Conservation (phyloP, 2,113 vertebrate species). For the Ammodytes marinus region DNA sequence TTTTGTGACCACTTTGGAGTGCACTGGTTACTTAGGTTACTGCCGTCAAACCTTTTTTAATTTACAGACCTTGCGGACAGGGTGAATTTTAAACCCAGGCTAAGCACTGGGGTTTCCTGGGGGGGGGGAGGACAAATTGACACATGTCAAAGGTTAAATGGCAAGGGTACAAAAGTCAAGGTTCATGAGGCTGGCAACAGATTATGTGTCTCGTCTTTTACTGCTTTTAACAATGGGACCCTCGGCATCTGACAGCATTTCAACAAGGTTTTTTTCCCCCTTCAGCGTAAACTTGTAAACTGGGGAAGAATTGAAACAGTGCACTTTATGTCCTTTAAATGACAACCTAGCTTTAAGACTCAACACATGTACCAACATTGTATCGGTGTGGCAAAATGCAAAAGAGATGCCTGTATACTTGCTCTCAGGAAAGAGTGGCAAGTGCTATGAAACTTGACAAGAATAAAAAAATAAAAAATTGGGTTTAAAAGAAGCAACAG, state of each 20-base stretch:
- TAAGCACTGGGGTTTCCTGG: constrained; percentile 87
- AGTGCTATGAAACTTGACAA: constrained; percentile 90
- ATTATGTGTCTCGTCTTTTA: constrained; percentile 78
- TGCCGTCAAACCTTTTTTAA: constrained; percentile 39
- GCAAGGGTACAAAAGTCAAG: constrained; percentile 67
- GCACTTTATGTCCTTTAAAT: constrained; percentile 96
- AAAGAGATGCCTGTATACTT: constrained; percentile 85
- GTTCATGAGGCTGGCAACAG: constrained; percentile 86
- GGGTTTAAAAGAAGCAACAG: constrained; percentile 85
- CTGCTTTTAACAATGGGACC: constrained; percentile 88
- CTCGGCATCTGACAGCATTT: constrained; percentile 87
- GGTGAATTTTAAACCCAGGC: constrained; percentile 78
- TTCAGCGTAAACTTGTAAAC: constrained; percentile 97
- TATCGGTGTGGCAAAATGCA: constrained; percentile 62
- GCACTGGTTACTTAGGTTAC: not conserved
- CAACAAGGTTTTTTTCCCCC: constrained; percentile 92
- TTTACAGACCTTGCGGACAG: constrained; percentile 58
- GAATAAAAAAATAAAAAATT: constrained; percentile 78
- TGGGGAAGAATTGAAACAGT: constrained; percentile 98
- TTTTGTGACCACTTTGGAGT: constrained; percentile 12
- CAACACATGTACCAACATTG: constrained; percentile 92
- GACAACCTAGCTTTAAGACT: constrained; percentile 90
- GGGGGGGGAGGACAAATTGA: constrained; percentile 68
- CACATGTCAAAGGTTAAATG: constrained; percentile 67
- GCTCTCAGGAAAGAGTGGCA: constrained; percentile 89